A percentile compares a stretch with the other conserved stretches of the same genome.
Conservation (phyloP, 2,797 vertebrate genomes). For the Moxostoma hubbsi region DNA sequence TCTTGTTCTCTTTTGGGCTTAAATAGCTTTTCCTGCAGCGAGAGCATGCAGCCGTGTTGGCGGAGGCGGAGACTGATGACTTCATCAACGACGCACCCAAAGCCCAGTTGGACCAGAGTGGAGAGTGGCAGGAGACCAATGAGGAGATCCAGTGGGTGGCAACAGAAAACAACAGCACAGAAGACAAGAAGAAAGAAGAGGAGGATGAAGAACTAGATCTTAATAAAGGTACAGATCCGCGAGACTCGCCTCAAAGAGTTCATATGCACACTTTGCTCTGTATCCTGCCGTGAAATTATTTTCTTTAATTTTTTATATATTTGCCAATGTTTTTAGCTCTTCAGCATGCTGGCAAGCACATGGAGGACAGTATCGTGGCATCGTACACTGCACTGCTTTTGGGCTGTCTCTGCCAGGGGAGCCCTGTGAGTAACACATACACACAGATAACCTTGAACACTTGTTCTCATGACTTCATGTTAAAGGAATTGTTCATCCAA, state of each 20-base stretch:
- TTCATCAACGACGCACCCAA: constrained; percentile 93
- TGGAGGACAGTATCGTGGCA: constrained; percentile 98
- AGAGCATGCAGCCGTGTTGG: constrained; percentile 88
- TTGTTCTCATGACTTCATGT: no score
- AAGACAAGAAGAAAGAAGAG: constrained; percentile 84
- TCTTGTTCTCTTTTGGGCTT: constrained; percentile 17
- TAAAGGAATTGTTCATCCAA: no score
- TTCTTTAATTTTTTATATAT: not conserved
- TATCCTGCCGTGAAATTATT: not conserved
- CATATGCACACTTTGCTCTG: not conserved
- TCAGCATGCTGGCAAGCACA: constrained; percentile 98
- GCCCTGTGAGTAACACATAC: constrained; percentile 82
- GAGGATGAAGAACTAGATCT: constrained; percentile 96
- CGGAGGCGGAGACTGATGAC: constrained; percentile 96
- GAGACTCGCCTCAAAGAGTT: no score
- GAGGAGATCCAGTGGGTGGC: constrained; percentile 97
- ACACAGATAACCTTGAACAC: not conserved
- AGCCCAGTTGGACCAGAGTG: constrained; percentile 89
- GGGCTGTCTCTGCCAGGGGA: constrained; percentile 96
- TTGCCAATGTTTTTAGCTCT: constrained; percentile 78
- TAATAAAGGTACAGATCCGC: constrained; percentile 86
- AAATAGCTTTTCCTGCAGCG: constrained; percentile 84
- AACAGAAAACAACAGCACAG: constrained; percentile 81
- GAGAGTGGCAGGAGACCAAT: constrained; percentile 93
- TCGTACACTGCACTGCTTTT: constrained; percentile 96